phyloP scores from a whole-genome alignment of 2,113 vertebrate species.

The Myrmophylax atrothorax region DNA sequence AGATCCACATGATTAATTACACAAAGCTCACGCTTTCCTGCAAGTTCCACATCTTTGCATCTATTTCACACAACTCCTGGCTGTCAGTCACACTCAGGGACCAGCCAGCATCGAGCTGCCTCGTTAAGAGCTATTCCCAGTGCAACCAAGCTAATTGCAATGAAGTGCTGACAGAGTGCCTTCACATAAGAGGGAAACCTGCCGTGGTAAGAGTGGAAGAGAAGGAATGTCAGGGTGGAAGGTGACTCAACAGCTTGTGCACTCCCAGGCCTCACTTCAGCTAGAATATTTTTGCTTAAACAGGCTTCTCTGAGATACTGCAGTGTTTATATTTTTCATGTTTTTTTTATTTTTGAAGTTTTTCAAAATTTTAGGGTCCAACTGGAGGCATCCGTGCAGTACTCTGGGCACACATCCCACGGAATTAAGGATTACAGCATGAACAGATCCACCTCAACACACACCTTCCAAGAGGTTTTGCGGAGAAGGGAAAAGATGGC shows the following conservation, averaged over 20 bases:
- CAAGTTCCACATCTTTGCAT: background rate
- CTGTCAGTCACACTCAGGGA: background rate
- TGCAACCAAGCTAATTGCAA: background rate
- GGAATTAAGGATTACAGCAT: background rate
- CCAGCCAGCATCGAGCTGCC: background rate
- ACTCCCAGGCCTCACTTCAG: background rate
- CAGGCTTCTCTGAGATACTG: background rate
- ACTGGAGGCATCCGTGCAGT: accelerated
- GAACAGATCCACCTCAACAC: background rate
- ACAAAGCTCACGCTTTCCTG: background rate
- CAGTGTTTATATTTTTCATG: background rate
- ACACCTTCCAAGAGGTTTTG: accelerated
- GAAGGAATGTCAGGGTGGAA: background rate
- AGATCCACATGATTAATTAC: background rate
- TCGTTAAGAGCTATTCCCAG: background rate
- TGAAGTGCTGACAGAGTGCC: background rate
- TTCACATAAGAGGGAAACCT: background rate
- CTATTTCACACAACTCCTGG: background rate
- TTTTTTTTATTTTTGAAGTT: background rate
- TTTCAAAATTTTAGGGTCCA: background rate
- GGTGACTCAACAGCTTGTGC: background rate
- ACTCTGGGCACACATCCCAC: background rate
- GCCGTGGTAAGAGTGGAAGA: background rate
- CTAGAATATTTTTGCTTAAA: background rate
- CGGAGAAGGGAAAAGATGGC: background rate